A percentile compares a stretch with the other conserved stretches of the same genome.
Evolutionary conservation across 2,113 vertebrate genomes (phyloP).

Genomic region (Indicator indicator): DNA sequence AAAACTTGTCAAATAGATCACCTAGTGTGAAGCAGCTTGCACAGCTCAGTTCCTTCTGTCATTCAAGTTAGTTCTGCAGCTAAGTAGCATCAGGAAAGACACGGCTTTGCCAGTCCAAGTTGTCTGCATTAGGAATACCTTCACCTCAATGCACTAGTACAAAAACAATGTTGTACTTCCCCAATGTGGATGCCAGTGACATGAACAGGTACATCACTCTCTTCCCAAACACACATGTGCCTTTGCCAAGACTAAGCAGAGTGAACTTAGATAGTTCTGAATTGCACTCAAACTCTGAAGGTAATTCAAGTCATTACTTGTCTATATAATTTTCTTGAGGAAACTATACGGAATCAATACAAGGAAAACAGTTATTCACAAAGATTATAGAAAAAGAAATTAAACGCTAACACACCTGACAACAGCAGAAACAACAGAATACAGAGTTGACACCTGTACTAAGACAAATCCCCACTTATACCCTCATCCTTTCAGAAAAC

Average conservation of each 20-base stretch:
- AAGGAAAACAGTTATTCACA: background rate
- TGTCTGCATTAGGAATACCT: background rate
- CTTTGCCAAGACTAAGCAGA: background rate
- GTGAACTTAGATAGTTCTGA: background rate
- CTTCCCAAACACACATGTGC: background rate
- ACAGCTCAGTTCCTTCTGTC: background rate
- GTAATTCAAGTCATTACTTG: background rate
- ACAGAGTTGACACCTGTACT: background rate
- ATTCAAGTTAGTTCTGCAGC: background rate
- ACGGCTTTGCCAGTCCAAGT: background rate
- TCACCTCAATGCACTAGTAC: background rate
- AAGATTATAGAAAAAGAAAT: background rate
- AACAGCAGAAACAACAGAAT: background rate
- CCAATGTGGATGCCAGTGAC: background rate
- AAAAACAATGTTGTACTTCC: background rate
- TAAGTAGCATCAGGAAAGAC: background rate
- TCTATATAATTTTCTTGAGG: background rate
- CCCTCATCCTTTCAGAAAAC: background rate
- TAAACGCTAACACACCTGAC: background rate
- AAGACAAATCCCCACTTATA: background rate
- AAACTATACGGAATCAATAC: background rate
- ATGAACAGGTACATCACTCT: accelerated
- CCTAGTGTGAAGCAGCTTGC: background rate
- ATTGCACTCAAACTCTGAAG: background rate
- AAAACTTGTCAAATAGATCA: background rate